phyloP scores from a whole-genome alignment of 2,797 vertebrate genomes.

The Girardinus metallicus region DNA sequence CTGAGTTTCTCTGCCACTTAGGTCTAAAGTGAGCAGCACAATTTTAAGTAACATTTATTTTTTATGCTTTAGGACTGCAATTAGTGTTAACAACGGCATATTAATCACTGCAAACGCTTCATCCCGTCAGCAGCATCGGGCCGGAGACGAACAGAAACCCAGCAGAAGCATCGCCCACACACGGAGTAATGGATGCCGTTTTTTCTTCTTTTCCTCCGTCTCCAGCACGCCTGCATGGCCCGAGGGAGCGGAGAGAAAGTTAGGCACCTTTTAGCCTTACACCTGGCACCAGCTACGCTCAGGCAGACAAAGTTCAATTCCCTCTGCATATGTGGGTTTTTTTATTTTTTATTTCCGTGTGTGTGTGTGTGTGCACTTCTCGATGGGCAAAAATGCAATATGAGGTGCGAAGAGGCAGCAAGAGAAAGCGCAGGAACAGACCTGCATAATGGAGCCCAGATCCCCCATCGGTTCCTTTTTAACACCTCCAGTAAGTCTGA shows the following conservation, averaged over 20 bases:
- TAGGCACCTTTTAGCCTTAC: conserved; percentile 70
- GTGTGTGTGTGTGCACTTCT: conserved; percentile 52
- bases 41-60: not conserved
- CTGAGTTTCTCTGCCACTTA: not conserved
- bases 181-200: conserved; percentile 49
- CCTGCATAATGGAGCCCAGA: conserved; percentile 90
- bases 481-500: conserved; percentile 88
- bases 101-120: conserved; percentile 24
- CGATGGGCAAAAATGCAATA: conserved; percentile 90
- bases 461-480: conserved; percentile 86
- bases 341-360: conserved; percentile 40
- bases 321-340: conserved; percentile 22
- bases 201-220: conserved; percentile 31
- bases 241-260: conserved; percentile 47
- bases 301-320: conserved; percentile 63
- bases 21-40: not conserved
- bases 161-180: conserved; percentile 62
- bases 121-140: conserved; percentile 25
- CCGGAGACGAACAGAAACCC: conserved; percentile 33
- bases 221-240: conserved; percentile 45
- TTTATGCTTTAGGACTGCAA: conserved; percentile 10
- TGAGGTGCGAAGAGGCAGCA: conserved; percentile 94
- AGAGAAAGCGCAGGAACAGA: conserved; percentile 92
- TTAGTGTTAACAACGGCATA: conserved; percentile 17
- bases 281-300: conserved; percentile 65